These are phyloP conservation scores for Colaptes auratus DNA, from an alignment of 2,113 vertebrate species.

Conservation along the genomic window DNA sequence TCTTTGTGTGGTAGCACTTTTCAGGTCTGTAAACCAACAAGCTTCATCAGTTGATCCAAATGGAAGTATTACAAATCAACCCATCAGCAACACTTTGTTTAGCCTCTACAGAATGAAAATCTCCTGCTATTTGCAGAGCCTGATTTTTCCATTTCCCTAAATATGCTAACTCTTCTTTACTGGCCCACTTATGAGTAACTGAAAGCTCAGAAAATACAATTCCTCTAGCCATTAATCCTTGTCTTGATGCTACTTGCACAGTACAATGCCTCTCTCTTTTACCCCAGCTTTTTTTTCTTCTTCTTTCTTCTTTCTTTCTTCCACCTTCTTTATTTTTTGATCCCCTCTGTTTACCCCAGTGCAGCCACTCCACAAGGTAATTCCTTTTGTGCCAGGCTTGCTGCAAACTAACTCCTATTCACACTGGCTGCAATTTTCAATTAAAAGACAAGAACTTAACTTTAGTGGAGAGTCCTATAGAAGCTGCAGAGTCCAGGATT, in stretches of 20 bases:
- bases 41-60: background rate
- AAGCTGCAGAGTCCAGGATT: background rate
- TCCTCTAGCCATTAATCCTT: slow-evolving; percentile 73
- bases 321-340: background rate
- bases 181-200: slow-evolving; percentile 40
- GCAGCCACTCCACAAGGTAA: slow-evolving; percentile 68
- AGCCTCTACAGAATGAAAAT: slow-evolving; percentile 24
- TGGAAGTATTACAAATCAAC: background rate
- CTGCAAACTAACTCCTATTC: slow-evolving; percentile 62
- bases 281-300: slow-evolving; percentile 26
- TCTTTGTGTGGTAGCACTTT: accelerated
- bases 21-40: background rate
- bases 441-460: slow-evolving; percentile 68
- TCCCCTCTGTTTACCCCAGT: slow-evolving; percentile 41
- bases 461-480: slow-evolving; percentile 7
- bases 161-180: background rate
- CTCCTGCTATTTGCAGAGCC: background rate
- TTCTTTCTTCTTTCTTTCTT: background rate
- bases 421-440: slow-evolving; percentile 64
- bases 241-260: slow-evolving; percentile 67
- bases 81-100: slow-evolving; percentile 7
- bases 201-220: slow-evolving; percentile 68
- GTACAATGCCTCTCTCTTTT: slow-evolving; percentile 70
- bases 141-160: slow-evolving; percentile 30
- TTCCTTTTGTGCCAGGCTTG: slow-evolving; percentile 66